Evolutionary conservation across 2,888 invertebrate species (phyloP), one percentile per base, ranked within the genome.

Genomic region (Sinopyrophorus schimmeli): DNA sequence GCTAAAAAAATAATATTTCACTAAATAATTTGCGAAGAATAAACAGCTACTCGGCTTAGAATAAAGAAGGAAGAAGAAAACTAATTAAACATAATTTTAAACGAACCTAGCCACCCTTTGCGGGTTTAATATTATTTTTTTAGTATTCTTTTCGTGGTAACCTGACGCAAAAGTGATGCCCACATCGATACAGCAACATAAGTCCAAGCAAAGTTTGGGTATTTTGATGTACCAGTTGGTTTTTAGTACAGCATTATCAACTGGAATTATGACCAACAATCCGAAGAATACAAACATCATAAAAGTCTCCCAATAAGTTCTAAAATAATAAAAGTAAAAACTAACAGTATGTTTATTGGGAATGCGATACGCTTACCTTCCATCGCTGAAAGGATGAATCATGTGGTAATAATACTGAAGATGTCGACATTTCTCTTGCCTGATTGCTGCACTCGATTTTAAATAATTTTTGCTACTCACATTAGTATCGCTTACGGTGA

Each of bases 301-400:
- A 11, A 54, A 40, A 10, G 35, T 18, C 23, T 59, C 59, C 55
- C 56, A 59, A 1, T 27, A 26, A 7, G 39, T 46, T 28, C 55
- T 59, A 35, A 20, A 49, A 42, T 2, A 14, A 9, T 18, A 34
- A 17, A 12, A 12, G n/a, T 5, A 24, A 4, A 5, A n/a, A n/a
- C 9, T 24, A n/a, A n/a, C n/a, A 24, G n/a, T 24, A 24, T 20
- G 7, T 10, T 18, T 32, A 3, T 31, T n/a, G n/a, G n/a, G 16
- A 11, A 20, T 18, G 11, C 14, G 4, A 11, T 15, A 10, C 1
- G 5, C 28, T 42, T 65, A 62, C 59, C 59, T 55, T 7, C 46
- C 54, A n/a, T 38, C 20, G 50, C 75, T 74, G 65, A 72, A 75
- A 2, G 76, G 75, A 54, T 76, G 76, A 58, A 70, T 68, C 12